A percentile compares a stretch with the other conserved stretches of the same genome.
These are phyloP conservation scores for Apantesis nais DNA, from an alignment of 2,888 invertebrate genomes.

Conservation along the genomic window DNA sequence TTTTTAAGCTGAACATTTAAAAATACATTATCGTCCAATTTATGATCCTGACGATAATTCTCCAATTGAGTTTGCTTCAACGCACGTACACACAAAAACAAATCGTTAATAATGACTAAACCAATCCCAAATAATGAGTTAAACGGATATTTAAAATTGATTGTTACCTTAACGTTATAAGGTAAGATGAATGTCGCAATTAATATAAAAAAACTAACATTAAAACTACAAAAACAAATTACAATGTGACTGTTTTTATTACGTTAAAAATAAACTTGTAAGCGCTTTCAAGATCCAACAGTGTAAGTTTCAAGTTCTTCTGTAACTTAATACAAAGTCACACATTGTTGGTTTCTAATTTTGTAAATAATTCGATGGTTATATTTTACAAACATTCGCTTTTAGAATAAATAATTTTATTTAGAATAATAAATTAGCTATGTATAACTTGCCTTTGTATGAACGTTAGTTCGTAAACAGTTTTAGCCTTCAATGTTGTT, in stretches of 20 bases:
- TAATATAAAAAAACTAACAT: no score
- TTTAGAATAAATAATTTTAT: background rate
- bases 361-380: constrained; percentile 1
- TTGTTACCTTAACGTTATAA: background rate
- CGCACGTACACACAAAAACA: no score
- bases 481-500: constrained; percentile 16
- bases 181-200: background rate
- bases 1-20: no score
- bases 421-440: constrained; percentile 27
- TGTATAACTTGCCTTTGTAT: constrained; percentile 10
- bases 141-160: background rate
- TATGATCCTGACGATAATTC: no score
- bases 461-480: background rate
- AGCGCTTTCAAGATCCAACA: background rate
- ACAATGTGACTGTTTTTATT: constrained; percentile 8
- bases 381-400: constrained; percentile 1
- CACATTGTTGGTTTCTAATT: constrained; percentile 12
- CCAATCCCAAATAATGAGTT: background rate
- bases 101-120: background rate
- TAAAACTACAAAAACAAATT: background rate
- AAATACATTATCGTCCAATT: no score
- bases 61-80: no score
- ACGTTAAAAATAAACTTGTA: constrained; percentile 11
- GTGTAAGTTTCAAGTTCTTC: constrained; percentile 10
- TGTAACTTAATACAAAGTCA: constrained; percentile 9